A percentile compares a stretch with the other conserved stretches of the same genome.
These are phyloP conservation scores for Asbolus verrucosus DNA, from an alignment of 1,140 invertebrate genomes.

Conservation along the genomic window DNA sequence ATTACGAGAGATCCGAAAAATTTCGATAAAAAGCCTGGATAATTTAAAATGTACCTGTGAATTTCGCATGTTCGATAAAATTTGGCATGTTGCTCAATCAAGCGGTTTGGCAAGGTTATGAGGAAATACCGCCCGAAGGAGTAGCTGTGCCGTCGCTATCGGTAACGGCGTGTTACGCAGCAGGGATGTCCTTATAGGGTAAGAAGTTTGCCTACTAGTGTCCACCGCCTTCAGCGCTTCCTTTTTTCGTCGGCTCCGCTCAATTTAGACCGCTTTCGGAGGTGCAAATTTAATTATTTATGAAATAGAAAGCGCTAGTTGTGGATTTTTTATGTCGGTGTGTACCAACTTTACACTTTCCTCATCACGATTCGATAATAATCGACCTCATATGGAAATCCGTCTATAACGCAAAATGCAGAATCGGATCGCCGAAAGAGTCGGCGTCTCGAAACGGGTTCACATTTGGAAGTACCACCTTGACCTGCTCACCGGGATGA, in stretches of 20 bases:
- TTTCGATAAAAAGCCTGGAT: too few species aligned
- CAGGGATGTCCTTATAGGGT: slow-evolving; percentile 49
- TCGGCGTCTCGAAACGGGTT: not conserved
- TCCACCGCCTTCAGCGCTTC: slow-evolving; percentile 13
- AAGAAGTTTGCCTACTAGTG: slow-evolving; percentile 53
- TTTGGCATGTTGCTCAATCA: slow-evolving; percentile 28
- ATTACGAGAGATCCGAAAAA: too few species aligned
- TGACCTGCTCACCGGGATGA: slow-evolving; percentile 4
- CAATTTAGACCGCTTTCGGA: slow-evolving; percentile 43
- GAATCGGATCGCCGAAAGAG: not conserved
- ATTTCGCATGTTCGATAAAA: not conserved
- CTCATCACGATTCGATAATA: slow-evolving; percentile 6
- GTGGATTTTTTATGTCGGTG: not conserved
- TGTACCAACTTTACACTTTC: slow-evolving; percentile 5
- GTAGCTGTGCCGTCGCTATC: slow-evolving; percentile 12
- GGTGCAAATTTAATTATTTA: slow-evolving; percentile 52
- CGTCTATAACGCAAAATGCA: not conserved
- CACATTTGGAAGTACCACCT: not conserved
- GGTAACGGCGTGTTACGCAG: slow-evolving; percentile 49
- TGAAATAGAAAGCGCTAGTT: slow-evolving; percentile 34
- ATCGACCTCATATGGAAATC: slow-evolving; percentile 10
- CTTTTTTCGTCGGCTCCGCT: slow-evolving; percentile 42
- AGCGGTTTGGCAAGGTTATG: slow-evolving; percentile 38
- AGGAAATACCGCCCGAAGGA: slow-evolving; percentile 14
- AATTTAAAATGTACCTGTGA: too few species aligned